Percentiles rank a stretch among this genome's conserved stretches.
Evolutionary conservation across 2,797 vertebrate species (phyloP).

Genomic region (Lepidocolaptes lacrymiger): DNA sequence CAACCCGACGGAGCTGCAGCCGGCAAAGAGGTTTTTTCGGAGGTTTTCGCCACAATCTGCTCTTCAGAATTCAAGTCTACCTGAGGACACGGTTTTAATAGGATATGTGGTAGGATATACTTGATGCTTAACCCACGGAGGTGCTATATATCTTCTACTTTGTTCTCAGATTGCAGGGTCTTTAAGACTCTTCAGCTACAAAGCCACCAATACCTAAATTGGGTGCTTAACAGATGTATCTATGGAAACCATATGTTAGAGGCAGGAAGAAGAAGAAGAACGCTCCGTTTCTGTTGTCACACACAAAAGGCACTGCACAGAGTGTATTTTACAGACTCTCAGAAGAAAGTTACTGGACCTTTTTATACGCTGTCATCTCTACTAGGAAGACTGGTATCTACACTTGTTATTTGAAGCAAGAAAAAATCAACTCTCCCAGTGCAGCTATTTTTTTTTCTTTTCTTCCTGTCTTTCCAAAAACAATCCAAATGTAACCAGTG

Average conservation of each 20-base stretch:
- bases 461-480: not conserved
- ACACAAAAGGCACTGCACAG: not conserved
- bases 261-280: not conserved
- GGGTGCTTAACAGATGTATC: not conserved
- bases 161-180: not conserved
- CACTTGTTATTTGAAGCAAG: not conserved
- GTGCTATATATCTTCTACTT: not conserved
- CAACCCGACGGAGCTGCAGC: fast-evolving
- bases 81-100: fast-evolving
- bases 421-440: not conserved
- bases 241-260: not conserved
- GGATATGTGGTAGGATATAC: not conserved
- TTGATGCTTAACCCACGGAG: not conserved
- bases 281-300: not conserved
- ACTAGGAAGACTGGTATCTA: not conserved
- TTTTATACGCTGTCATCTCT: not conserved
- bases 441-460: too few relatives aligned
- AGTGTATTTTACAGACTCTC: not conserved
- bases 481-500: not conserved
- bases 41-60: fast-evolving
- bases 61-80: not conserved
- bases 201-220: not conserved
- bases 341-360: not conserved
- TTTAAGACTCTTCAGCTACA: not conserved
- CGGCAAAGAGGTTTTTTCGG: too few relatives aligned